Conservation (phyloP, 2,797 vertebrate species). For the Liasis olivaceus region DNA sequence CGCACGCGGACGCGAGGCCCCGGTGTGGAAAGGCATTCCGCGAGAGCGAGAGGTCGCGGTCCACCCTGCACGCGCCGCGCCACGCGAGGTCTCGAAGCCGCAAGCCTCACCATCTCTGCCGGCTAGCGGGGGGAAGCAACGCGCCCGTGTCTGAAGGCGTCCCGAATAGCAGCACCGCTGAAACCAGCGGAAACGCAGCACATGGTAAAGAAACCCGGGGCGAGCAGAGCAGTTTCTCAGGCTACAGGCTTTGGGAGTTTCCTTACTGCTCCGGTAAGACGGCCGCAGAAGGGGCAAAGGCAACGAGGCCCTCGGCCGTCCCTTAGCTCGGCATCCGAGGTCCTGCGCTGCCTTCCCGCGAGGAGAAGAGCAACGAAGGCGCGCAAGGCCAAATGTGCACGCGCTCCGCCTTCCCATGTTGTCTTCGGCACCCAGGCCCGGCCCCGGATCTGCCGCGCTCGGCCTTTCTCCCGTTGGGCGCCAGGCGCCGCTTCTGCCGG, state of each 20-base stretch:
- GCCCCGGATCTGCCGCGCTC: background rate
- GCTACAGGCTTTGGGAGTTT: background rate
- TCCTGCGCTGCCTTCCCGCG: background rate
- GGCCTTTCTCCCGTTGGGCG: background rate
- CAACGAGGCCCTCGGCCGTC: background rate
- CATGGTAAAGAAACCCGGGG: background rate
- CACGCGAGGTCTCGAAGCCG: background rate
- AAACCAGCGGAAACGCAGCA: background rate
- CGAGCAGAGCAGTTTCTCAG: background rate
- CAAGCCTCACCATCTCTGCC: conserved; percentile 58
- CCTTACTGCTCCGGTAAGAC: background rate
- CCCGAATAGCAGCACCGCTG: background rate
- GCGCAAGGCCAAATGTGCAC: background rate
- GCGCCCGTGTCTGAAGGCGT: background rate
- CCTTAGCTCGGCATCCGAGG: background rate
- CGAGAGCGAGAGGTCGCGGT: background rate
- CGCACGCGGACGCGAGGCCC: background rate
- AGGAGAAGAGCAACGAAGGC: background rate
- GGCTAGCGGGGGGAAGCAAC: background rate
- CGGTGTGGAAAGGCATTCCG: background rate
- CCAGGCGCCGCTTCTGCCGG: background rate
- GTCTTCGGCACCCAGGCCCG: background rate
- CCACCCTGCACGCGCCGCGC: background rate
- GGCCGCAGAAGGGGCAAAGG: background rate
- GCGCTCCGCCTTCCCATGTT: background rate